A percentile compares a stretch with the other conserved stretches of the same genome.
Evolutionary conservation across 2,888 invertebrate genomes (phyloP).

Genomic region (Andrena bicolor): DNA sequence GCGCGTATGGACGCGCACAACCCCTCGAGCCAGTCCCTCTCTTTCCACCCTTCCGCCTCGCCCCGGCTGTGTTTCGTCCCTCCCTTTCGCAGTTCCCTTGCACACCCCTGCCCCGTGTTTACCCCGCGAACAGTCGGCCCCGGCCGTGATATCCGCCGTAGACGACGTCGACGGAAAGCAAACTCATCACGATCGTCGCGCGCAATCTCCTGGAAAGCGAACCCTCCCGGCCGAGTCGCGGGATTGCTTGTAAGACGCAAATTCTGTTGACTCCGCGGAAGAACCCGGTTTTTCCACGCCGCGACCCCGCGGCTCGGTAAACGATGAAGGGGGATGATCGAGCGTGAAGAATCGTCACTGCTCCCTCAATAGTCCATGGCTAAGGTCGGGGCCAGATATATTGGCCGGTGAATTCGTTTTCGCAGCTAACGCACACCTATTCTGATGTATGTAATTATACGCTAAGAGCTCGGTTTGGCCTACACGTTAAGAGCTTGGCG

Average conservation of each 20-base stretch:
- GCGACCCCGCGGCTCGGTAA: slow-evolving; percentile 5
- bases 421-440: too few species aligned
- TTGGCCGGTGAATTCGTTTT: too few species aligned
- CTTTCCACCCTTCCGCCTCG: not conserved
- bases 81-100: not conserved
- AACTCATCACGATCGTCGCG: slow-evolving; percentile 70
- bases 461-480: too few species aligned
- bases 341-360: not conserved
- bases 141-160: slow-evolving; percentile 60
- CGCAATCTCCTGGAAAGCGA: slow-evolving; percentile 68
- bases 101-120: slow-evolving; percentile 41
- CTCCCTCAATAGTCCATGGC: slow-evolving; percentile 2
- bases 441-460: too few species aligned
- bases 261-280: slow-evolving; percentile 64
- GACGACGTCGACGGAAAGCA: slow-evolving; percentile 63
- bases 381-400: too few species aligned
- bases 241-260: slow-evolving; percentile 67
- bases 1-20: slow-evolving; percentile 11
- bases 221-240: slow-evolving; percentile 57
- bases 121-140: slow-evolving; percentile 60
- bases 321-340: not conserved
- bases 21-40: not conserved
- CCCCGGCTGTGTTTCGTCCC: slow-evolving; percentile 9
- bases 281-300: slow-evolving; percentile 3
- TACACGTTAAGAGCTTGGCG: too few species aligned